A percentile compares a stretch with the other conserved stretches of the same genome.
phyloP scores from a whole-genome alignment of 2,888 invertebrate genomes.

The Hoplodrina ambigua region DNA sequence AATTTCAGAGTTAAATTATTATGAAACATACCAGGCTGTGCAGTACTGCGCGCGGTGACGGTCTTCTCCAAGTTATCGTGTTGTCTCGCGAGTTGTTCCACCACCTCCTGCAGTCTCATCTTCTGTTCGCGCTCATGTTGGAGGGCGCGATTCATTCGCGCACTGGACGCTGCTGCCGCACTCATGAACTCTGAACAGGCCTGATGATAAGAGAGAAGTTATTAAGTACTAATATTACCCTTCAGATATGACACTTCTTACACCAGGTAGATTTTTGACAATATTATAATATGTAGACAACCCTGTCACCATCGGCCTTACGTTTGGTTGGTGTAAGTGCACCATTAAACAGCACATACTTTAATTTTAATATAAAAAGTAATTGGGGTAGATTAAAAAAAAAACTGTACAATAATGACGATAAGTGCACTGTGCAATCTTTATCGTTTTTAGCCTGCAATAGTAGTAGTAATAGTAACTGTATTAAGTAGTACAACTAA shows the following conservation, averaged over 20 bases:
- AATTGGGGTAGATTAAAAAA: too few species aligned
- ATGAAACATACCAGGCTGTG: conserved; percentile 64
- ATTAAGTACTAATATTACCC: background rate
- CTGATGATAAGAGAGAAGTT: conserved; percentile 80
- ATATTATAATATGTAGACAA: too few species aligned
- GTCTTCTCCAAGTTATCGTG: conserved; percentile 99
- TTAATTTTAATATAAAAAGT: too few species aligned
- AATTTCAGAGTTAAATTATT: background rate
- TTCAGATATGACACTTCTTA: background rate
- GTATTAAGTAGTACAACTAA: too few species aligned
- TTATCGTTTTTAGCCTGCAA: too few species aligned
- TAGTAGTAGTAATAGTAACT: too few species aligned
- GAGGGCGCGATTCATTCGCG: conserved; percentile 97
- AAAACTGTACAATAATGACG: too few species aligned
- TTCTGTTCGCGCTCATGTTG: conserved; percentile 99
- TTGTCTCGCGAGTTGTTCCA: conserved; percentile 99
- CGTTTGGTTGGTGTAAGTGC: too few species aligned
- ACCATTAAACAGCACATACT: too few species aligned
- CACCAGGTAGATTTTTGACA: too few species aligned
- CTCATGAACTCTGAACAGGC: conserved; percentile 97
- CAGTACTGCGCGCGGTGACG: conserved; percentile 91
- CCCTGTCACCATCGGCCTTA: too few species aligned
- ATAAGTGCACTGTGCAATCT: too few species aligned
- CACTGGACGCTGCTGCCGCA: conserved; percentile 96
- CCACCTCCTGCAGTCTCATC: conserved; percentile 97